Evolutionary conservation across 2,113 vertebrate species (phyloP).

Genomic region (Equus przewalskii): DNA sequence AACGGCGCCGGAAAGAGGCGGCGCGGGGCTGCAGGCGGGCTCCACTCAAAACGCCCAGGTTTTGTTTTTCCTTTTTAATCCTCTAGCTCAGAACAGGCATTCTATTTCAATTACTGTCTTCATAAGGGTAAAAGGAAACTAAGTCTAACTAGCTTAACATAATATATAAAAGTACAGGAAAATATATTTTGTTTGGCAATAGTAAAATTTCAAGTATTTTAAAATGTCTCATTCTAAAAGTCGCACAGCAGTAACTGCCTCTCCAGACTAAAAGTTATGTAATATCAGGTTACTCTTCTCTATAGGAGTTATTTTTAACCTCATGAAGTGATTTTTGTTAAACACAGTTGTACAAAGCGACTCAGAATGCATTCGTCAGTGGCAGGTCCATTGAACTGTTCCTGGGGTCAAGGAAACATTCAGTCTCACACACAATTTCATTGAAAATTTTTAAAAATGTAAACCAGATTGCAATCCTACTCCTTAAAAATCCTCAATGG

Average conservation of each 20-base stretch:
- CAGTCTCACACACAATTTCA: background rate
- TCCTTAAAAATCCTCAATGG: background rate
- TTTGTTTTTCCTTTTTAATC: background rate
- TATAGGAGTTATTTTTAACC: background rate
- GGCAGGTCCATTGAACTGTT: background rate
- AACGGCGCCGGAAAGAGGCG: background rate
- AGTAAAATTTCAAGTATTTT: constrained; percentile 3
- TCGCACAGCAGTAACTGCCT: background rate
- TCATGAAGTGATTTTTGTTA: constrained; percentile 10
- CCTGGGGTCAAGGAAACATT: constrained; percentile 1
- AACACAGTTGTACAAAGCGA: background rate
- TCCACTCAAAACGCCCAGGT: background rate
- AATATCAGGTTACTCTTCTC: background rate
- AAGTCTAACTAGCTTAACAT: background rate
- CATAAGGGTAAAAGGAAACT: background rate
- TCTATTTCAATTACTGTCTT: background rate
- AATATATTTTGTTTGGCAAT: constrained; percentile 4
- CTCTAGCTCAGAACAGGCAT: background rate
- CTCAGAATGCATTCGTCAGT: background rate
- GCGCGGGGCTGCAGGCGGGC: background rate
- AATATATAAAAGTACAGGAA: background rate
- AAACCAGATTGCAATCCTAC: background rate
- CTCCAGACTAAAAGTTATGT: background rate
- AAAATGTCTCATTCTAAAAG: constrained; percentile 36
- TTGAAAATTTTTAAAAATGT: background rate